phyloP scores from a whole-genome alignment of 2,888 invertebrate species.

The Didymodactylos carnosus region DNA sequence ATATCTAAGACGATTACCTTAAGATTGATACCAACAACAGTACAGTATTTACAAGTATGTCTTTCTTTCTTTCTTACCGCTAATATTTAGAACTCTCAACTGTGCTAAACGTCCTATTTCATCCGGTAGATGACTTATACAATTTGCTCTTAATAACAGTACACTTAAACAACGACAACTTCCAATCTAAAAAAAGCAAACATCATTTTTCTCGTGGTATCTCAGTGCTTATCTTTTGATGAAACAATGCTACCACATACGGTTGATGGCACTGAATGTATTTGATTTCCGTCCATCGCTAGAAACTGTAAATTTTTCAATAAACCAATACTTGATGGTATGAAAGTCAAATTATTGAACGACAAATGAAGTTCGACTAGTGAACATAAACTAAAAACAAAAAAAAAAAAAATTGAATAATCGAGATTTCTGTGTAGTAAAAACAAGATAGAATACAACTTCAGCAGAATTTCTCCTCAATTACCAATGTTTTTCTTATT shows the following conservation, averaged over 20 bases:
- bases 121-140: conserved; percentile 58
- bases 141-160: conserved; percentile 60
- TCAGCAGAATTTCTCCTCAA: no score
- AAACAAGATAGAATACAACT: no score
- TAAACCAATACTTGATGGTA: conserved; percentile 67
- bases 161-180: conserved; percentile 64
- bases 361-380: conserved; percentile 42
- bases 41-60: no score
- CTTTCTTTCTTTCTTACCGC: conserved; percentile 34
- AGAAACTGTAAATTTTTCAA: conserved; percentile 62
- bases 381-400: conserved; percentile 45
- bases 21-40: no score
- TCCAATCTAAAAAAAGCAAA: conserved; percentile 53
- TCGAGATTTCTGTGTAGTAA: no score
- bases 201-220: no score
- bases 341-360: conserved; percentile 56
- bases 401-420: no score
- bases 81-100: conserved; percentile 63
- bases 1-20: conserved; percentile 4
- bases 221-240: no score
- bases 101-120: conserved; percentile 68
- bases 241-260: conserved; percentile 20
- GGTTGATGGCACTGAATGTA: conserved; percentile 36
- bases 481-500: background rate
- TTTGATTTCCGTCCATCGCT: conserved; percentile 67